phyloP scores from a whole-genome alignment of 2,888 invertebrate species.

The Scaptomyza reducta region DNA sequence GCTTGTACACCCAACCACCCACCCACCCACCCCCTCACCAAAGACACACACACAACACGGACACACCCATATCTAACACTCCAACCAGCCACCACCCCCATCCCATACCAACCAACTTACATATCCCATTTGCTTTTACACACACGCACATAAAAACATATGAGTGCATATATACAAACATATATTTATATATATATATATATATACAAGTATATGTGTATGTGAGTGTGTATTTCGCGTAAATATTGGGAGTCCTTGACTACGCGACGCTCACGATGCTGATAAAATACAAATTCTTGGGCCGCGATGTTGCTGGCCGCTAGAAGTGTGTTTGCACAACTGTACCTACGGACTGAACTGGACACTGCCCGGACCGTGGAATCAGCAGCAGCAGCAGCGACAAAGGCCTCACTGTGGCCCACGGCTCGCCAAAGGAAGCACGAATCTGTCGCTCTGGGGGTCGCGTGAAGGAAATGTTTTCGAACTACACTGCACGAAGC shows the following conservation, averaged over 20 bases:
- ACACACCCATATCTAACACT: slow-evolving; percentile 65
- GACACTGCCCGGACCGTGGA: slow-evolving; percentile 61
- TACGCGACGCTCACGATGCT: slow-evolving; percentile 80
- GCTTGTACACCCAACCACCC: slow-evolving; percentile 49
- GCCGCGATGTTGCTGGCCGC: slow-evolving; percentile 79
- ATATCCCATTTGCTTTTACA: slow-evolving; percentile 78
- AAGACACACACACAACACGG: slow-evolving; percentile 35
- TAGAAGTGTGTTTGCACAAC: slow-evolving; percentile 76
- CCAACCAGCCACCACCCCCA: slow-evolving; percentile 23
- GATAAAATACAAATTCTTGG: slow-evolving; percentile 78
- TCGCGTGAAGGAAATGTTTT: slow-evolving; percentile 31
- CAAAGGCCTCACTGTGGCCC: slow-evolving; percentile 60
- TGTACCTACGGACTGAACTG: slow-evolving; percentile 79
- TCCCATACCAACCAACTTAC: slow-evolving; percentile 31
- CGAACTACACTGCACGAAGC: slow-evolving; percentile 42
- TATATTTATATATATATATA: slow-evolving; percentile 18
- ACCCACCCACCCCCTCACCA: slow-evolving; percentile 5
- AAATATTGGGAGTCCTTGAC: slow-evolving; percentile 80
- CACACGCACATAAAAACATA: slow-evolving; percentile 48
- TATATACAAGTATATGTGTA: slow-evolving; percentile 13
- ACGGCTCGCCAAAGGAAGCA: slow-evolving; percentile 69
- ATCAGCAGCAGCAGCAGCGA: slow-evolving; percentile 38
- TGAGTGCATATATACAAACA: slow-evolving; percentile 16
- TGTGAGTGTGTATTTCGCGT: slow-evolving; percentile 72
- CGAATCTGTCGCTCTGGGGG: slow-evolving; percentile 53